phyloP scores from a whole-genome alignment of 2,888 invertebrate species.

The Antitype chi region DNA sequence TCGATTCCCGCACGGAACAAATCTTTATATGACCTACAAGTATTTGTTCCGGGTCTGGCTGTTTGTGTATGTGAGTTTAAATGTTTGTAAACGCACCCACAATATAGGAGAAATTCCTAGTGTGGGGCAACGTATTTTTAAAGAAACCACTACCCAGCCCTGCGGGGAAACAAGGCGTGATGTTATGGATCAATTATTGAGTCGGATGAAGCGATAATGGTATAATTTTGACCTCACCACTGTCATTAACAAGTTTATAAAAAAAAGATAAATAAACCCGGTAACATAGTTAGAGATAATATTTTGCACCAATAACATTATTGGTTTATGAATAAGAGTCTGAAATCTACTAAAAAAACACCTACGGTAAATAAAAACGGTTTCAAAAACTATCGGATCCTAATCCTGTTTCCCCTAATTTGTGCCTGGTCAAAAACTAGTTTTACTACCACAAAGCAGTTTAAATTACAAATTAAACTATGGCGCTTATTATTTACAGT shows the following conservation, averaged over 20 bases:
- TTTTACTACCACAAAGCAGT: not conserved
- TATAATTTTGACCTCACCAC: not conserved
- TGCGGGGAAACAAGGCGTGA: too few relatives aligned
- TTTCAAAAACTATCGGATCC: not conserved
- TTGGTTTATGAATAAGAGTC: not conserved
- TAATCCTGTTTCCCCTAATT: not conserved
- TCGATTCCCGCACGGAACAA: too few relatives aligned
- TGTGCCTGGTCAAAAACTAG: not conserved
- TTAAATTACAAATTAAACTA: not conserved
- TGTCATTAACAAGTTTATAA: not conserved
- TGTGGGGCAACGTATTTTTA: too few relatives aligned
- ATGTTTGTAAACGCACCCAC: too few relatives aligned
- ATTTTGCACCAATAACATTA: not conserved
- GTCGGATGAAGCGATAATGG: not conserved
- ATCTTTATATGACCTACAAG: too few relatives aligned
- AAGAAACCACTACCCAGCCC: too few relatives aligned
- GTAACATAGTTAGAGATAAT: constrained; percentile 1
- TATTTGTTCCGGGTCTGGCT: too few relatives aligned
- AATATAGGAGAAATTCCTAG: too few relatives aligned
- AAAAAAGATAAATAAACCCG: not conserved
- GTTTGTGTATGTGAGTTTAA: too few relatives aligned
- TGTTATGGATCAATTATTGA: not conserved
- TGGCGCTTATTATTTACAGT: not conserved
- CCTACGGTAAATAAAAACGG: not conserved
- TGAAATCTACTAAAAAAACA: too few relatives aligned